Percentiles rank a stretch among this genome's conserved stretches.
phyloP scores from a whole-genome alignment of 2,888 invertebrate species.

The Elmis aenea region DNA sequence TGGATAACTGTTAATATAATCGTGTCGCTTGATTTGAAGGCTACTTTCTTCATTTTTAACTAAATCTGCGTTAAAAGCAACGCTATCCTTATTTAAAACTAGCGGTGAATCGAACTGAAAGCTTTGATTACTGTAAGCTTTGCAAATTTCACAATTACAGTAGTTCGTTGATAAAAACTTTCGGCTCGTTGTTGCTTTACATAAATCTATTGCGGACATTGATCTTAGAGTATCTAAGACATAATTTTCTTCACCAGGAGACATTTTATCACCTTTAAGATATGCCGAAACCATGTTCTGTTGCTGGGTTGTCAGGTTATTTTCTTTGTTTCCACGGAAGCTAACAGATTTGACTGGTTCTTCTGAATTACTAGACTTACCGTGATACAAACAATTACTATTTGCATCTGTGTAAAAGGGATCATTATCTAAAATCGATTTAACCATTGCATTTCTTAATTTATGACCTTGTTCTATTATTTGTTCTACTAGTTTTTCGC shows the following conservation, averaged over 20 bases:
- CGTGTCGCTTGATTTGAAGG: background rate
- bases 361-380: too few relatives aligned
- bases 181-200: too few relatives aligned
- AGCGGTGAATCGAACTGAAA: too few relatives aligned
- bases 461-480: slow-evolving; percentile 39
- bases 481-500: slow-evolving; percentile 29
- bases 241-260: slow-evolving; percentile 3
- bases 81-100: too few relatives aligned
- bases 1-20: too few relatives aligned
- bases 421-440: slow-evolving; percentile 42
- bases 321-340: too few relatives aligned
- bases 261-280: slow-evolving; percentile 2
- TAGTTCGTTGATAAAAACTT: too few relatives aligned
- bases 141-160: slow-evolving; percentile 40
- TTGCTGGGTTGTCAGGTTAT: slow-evolving; percentile 4
- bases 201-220: slow-evolving; percentile 42
- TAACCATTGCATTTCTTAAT: slow-evolving; percentile 43
- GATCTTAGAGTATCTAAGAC: slow-evolving; percentile 44
- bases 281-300: slow-evolving; percentile 1
- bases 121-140: slow-evolving; percentile 32
- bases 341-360: too few relatives aligned
- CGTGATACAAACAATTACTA: too few relatives aligned
- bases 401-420: slow-evolving; percentile 38
- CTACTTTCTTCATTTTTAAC: background rate
- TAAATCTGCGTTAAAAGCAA: background rate